Evolutionary conservation across 2,113 vertebrate species (phyloP).

Genomic region (Paraplagusia blochii): DNA sequence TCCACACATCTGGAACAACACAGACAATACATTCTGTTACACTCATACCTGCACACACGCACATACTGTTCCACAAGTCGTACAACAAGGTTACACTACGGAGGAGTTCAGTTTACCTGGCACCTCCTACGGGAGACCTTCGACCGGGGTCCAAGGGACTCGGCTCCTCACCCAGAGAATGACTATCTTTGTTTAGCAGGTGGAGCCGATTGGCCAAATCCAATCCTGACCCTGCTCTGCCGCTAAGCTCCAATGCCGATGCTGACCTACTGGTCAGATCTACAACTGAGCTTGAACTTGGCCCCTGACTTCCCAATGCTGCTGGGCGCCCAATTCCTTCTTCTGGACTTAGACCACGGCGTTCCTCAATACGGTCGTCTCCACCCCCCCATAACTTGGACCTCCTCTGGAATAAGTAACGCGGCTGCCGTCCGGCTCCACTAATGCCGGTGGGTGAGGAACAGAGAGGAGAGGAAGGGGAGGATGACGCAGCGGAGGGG

Average conservation of each 20-base stretch:
- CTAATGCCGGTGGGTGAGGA: constrained; percentile 78
- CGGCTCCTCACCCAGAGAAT: constrained; percentile 94
- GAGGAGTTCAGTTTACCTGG: constrained; percentile 78
- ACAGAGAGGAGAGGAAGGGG: constrained; percentile 78
- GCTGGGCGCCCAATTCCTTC: constrained; percentile 76
- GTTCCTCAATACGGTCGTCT: constrained; percentile 80
- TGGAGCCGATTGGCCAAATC: constrained; percentile 90
- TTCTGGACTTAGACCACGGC: constrained; percentile 50
- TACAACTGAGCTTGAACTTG: constrained; percentile 65
- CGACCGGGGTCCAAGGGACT: constrained; percentile 87
- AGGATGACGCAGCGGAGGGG: constrained; percentile 87
- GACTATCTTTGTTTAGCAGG: constrained; percentile 94
- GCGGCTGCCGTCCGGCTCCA: constrained; percentile 80
- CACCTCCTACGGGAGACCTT: constrained; percentile 89
- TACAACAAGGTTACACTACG: not conserved
- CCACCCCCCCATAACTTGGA: constrained; percentile 99
- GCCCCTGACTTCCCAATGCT: constrained; percentile 84
- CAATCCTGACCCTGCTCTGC: constrained; percentile 83
- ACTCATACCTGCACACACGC: constrained; percentile 2
- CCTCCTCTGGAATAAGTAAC: constrained; percentile 98
- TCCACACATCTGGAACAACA: constrained; percentile 82
- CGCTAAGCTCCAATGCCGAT: constrained; percentile 69
- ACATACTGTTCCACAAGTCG: not conserved
- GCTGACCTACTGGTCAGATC: constrained; percentile 76
- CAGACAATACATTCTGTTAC: constrained; percentile 47